Evolutionary conservation across 1,140 invertebrate genomes (phyloP), one percentile per base, ranked within the genome.

Genomic region (Doryteuthis pealeii): DNA sequence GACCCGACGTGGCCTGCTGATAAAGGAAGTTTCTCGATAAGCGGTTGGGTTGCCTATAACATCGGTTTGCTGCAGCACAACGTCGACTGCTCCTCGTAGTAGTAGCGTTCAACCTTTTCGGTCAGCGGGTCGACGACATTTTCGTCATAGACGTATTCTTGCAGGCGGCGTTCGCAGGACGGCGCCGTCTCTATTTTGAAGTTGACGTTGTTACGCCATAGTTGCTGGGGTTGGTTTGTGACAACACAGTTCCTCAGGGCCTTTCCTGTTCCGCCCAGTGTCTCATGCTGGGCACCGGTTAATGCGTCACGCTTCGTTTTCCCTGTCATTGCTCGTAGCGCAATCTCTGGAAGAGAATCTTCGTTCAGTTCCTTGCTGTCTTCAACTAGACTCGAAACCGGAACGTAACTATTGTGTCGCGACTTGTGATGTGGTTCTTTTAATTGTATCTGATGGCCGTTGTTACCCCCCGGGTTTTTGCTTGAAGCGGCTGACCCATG

Each of bases 101-200:
- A 84, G 73, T 81, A 86, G 26, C 83, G 65, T 71, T 86, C 83
- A 6, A 86, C 76, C 72, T 83, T 81, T 75, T 85, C 84, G 12
- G 84, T 87, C 65, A 83, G 82, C 12, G 79, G 78, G 76, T 87
- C 85, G 4, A 84, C 75, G 5, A 86, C 84, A 62, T 80, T 83
- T 70, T 85, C 85, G 68, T 87, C 85, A 62, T 87, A 85, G 65
- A 85, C 80, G 49, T 83, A 86, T 74, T 86, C 84, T 43, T 82
- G 31, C 12, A 35, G 40, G 18, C 31, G 71, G 33, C 43, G 35
- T 15, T 74, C 35, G 22, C 45, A 62, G 58, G 22, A 15, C 58
- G 22, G 4, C 58, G 22, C 15, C n/a, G n/a, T n/a, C 15, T 62
- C 4, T 15, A 30, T n/a, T 5, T 26, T 30, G 28, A n/a, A 26